Evolutionary conservation across 2,888 invertebrate genomes (phyloP).

Genomic region (Metacarcinus magister): DNA sequence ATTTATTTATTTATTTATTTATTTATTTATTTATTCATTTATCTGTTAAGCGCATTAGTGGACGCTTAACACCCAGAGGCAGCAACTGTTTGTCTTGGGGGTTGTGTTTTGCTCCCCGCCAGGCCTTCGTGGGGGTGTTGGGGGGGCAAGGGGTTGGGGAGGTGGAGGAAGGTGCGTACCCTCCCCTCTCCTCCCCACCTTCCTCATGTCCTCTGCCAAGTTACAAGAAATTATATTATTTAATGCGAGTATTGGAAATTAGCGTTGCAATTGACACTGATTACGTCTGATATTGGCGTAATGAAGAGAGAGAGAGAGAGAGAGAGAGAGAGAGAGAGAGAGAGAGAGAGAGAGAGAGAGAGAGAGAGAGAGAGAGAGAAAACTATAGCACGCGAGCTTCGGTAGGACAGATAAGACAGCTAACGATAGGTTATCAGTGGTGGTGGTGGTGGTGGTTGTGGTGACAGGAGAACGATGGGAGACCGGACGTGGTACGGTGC

Average conservation of each 20-base stretch:
- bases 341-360: neutral
- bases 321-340: conserved; percentile 28
- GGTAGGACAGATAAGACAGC: conserved; percentile 5
- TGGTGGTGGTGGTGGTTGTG: neutral
- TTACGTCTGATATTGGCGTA: neutral
- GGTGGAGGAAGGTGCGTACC: too few species aligned
- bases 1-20: neutral
- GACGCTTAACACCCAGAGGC: neutral
- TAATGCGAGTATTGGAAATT: neutral
- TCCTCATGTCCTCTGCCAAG: too few species aligned
- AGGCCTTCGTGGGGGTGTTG: too few species aligned
- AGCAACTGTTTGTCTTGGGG: neutral
- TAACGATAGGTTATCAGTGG: conserved; percentile 30
- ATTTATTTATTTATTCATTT: neutral
- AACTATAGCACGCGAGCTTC: neutral
- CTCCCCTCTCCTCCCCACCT: too few species aligned
- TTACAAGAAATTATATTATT: neutral
- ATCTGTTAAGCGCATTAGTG: neutral
- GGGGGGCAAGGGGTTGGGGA: too few species aligned
- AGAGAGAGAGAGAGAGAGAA: neutral
- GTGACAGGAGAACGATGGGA: neutral
- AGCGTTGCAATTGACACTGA: neutral
- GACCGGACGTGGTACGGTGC: neutral
- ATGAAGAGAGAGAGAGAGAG: neutral
- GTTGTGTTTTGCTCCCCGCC: too few species aligned